A percentile compares a stretch with the other conserved stretches of the same genome.
Evolutionary conservation across 2,888 invertebrate species (phyloP).

Genomic region (Penaeus monodon): DNA sequence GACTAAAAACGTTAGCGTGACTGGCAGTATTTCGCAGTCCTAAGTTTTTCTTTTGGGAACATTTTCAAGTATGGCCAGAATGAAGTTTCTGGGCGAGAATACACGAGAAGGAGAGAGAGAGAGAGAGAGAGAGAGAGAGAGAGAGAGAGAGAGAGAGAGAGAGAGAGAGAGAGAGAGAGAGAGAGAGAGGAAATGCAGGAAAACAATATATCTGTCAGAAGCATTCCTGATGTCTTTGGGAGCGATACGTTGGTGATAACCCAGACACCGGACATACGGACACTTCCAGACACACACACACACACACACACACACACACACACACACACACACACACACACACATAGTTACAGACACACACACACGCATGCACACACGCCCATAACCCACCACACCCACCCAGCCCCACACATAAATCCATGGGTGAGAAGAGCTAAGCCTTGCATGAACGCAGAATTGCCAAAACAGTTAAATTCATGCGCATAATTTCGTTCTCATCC

Average conservation of each 20-base stretch:
- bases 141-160: background rate
- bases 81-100: background rate
- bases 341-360: background rate
- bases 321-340: constrained; percentile 26
- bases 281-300: constrained; percentile 24
- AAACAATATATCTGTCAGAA: background rate
- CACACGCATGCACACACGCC: constrained; percentile 10
- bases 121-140: background rate
- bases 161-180: constrained; percentile 2
- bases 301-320: constrained; percentile 28
- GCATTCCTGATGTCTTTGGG: too few species aligned
- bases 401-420: background rate
- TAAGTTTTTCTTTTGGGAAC: background rate
- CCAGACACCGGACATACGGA: too few species aligned
- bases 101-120: background rate
- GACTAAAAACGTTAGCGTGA: too few species aligned
- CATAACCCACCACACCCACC: too few species aligned
- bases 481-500: too few species aligned
- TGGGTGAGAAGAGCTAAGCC: too few species aligned
- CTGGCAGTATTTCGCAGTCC: too few species aligned
- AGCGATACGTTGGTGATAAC: too few species aligned
- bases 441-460: too few species aligned
- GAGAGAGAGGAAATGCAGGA: background rate
- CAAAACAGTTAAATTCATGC: too few species aligned
- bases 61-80: background rate